phyloP scores from a whole-genome alignment of 2,888 invertebrate species.

The Hoplodrina blanda region DNA sequence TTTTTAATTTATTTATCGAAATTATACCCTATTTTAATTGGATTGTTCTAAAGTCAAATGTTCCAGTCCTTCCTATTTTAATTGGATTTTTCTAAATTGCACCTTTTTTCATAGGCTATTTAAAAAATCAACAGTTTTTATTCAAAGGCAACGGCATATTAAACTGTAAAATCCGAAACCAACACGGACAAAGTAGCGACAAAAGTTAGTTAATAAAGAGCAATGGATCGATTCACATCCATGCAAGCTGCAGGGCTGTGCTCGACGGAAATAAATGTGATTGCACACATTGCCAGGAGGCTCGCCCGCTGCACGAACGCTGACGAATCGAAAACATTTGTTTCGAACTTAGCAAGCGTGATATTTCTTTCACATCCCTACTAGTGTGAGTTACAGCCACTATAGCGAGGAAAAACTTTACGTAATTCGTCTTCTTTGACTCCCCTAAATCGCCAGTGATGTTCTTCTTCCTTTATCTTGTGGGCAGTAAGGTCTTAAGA shows the following conservation, averaged over 20 bases:
- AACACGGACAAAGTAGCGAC: background rate
- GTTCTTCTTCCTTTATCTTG: no score
- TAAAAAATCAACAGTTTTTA: background rate
- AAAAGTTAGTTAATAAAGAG: conserved; percentile 12
- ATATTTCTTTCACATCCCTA: conserved; percentile 36
- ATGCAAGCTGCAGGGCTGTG: conserved; percentile 21
- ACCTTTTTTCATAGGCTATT: background rate
- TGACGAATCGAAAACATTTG: conserved; percentile 54
- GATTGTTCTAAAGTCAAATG: background rate
- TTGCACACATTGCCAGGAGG: conserved; percentile 43
- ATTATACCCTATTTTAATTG: no score
- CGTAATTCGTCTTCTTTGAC: conserved; percentile 2
- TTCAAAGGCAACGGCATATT: background rate
- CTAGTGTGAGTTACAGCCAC: conserved; percentile 7
- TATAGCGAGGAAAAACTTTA: conserved; percentile 7
- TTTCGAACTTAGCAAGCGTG: conserved; percentile 28
- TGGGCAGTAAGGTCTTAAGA: no score
- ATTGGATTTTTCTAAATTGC: no score
- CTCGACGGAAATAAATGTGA: conserved; percentile 45
- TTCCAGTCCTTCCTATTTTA: background rate
- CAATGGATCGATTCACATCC: conserved; percentile 35
- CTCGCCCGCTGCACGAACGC: conserved; percentile 19
- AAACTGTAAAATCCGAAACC: background rate
- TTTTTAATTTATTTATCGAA: no score
- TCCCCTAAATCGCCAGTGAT: conserved; percentile 26